Base-by-base conservation (phyloP, 23 tunicate species). In the Trididemnum nubilum region DNA sequence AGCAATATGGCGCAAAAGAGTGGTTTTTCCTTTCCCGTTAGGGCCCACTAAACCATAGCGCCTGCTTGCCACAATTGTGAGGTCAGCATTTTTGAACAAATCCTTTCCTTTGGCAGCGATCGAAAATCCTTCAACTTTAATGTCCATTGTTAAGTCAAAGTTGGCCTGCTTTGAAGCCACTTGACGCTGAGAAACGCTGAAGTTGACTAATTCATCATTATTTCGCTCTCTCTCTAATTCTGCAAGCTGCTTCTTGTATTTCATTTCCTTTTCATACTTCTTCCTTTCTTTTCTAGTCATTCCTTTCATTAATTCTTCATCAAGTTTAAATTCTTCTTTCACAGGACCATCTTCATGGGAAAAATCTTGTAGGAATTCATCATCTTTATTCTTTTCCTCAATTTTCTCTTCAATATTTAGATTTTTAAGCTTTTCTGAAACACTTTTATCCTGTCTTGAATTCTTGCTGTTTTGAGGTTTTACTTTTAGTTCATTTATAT, bases 1-100 rank as follows among this genome's bases (percentile, higher is more conserved):
- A 19, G 97, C 99, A 35, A 96, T 81, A 66, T 96, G 99, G 19
- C 94, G 66, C 25, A 96, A 71, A 25, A 96, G 71, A 1, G 99
- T 96, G 15, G 99, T 96, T 71, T 96, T 96, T 0, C 99, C 99
- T 75, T 93, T 93, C 2, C 99, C 99, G 76, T 96, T 96, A 0
- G 99, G 99, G 0, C 99, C 99, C n/a, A 96, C 96, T 12, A 96
- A 51, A 7, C 99, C 99, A 82, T 96, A 96, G 67, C 91, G 80
- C 0, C 99, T 57, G 7, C 97, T 94, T 2, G 97, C 94, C 26
- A 93, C 96, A 26, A 96, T 84, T 29, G 96, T 96, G 33, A 96
- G 76, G 3, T 81, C 75, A 27, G 99, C 99, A 84, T 96, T 93
- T 60, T 88, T 91, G 44, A 96, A 91, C 34, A 96, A 67, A 63